Evolutionary conservation across 2,888 invertebrate species (phyloP), one percentile per base, ranked within the genome.

Genomic region (Panopea generosa): DNA sequence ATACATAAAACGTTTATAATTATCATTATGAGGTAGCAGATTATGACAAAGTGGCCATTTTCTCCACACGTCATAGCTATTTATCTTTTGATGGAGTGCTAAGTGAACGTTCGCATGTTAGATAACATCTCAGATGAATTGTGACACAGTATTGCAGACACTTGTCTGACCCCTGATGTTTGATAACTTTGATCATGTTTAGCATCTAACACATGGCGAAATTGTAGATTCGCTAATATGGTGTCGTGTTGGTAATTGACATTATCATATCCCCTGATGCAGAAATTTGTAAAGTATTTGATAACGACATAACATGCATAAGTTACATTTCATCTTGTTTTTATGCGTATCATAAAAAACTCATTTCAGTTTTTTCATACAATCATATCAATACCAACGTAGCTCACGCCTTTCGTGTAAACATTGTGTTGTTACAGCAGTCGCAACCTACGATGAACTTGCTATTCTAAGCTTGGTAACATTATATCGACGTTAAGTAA

Each of bases 201-300:
- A 22, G 16, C 45, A 43, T 45, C 38, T 26, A 45, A 43, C 47
- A 26, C 29, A 27, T 16, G n/a, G 9, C 2, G 49, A 56, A 56
- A 56, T n/a, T 66, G 56, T 38, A 52, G 53, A 45, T 22, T 47
- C 29, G 9, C 24, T 47, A 56, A 66, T 56, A 24, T 24, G 20
- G 26, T 56, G 55, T 56, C 49, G 22, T 20, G 49, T 38, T 18
- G 6, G 33, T 56, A 45, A 33, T n/a, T 56, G 38, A 49, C 56
- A 27, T 56, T 16, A 56, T 24, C 43, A 45, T 40, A 53, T n/a
- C 11, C 2, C 56, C 18, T 20, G 18, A 56, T 29, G 49, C 45
- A 66, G 56, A 66, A 49, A 49, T 24, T 47, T 56, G 47, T 20
- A 66, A 47, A 55, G 56, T 66, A 47, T 66, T 66, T 66, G 56